Base-by-base conservation (phyloP, 2,888 invertebrate genomes). In the Odontocolon sp. region DNA sequence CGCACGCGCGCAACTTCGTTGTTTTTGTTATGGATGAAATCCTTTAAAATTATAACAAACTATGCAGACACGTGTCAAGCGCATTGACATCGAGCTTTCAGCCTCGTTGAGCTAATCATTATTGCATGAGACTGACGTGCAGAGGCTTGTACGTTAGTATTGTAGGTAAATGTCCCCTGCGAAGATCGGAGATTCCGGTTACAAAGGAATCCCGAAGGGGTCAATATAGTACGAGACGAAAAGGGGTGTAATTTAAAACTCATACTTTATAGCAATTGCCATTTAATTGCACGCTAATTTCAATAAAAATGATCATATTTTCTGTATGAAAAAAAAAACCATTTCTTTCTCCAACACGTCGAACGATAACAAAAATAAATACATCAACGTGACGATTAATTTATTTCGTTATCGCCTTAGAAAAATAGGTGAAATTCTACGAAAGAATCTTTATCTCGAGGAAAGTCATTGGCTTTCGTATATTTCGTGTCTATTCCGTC, bases 21-120 rank as follows among this genome's bases (percentile, higher is more conserved):
- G 26, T n/a, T 2, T 11, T 11, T 40, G 3, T 14, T n/a, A 11
- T 5, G 26, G 2, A 26, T 26, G 26, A 26, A 50, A 50, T n/a
- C 42, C 40, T 72, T 57, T 57, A 52, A 66, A 72, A 72, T 72
- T 72, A 59, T 66, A 66, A 72, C 66, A 59, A 59, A 72, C 66
- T 50, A n/a, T n/a, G n/a, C 66, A 50, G 47, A 66, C 66, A 66
- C 72, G 72, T 72, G 72, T 72, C 72, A 72, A 72, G 59, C 50
- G 66, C 72, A 72, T 72, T 72, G 72, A 72, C 72, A 72, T 72
- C 66, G 72, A 18, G 66, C 66, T 72, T 72, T 52, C 31, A 66
- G 66, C 23, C 42, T 72, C 72, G 66, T 66, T 72, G 66, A 64
- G 66, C 66, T 18, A 59, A 72, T 72, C 66, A 50, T 14, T 40